Conservation (phyloP, 2,797 vertebrate species). For the Pachyuromys duprasi region DNA sequence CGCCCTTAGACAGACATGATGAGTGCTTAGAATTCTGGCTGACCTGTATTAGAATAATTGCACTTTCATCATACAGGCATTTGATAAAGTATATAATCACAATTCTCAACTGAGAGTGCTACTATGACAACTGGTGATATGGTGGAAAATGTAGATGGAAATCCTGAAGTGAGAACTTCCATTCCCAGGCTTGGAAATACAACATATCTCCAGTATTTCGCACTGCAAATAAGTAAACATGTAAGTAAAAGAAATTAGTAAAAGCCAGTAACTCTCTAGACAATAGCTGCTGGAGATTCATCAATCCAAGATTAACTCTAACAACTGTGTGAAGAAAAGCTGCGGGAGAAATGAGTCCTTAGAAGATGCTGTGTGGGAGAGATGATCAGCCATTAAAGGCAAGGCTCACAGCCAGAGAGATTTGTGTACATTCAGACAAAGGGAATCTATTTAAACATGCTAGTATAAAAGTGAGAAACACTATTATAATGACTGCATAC, state of each 20-base stretch:
- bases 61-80: slow-evolving; percentile 61
- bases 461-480: slow-evolving; percentile 33
- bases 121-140: slow-evolving; percentile 59
- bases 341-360: not conserved
- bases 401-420: not conserved
- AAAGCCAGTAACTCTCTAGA: not conserved
- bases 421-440: slow-evolving; percentile 34
- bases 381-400: not conserved
- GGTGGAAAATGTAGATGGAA: slow-evolving; percentile 48
- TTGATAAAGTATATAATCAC: slow-evolving; percentile 69
- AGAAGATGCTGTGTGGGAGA: not conserved
- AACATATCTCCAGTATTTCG: slow-evolving; percentile 11
- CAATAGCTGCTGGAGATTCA: slow-evolving; percentile 33
- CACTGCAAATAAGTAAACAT: not conserved
- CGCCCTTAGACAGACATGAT: slow-evolving; percentile 44
- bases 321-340: slow-evolving; percentile 8
- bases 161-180: slow-evolving; percentile 61
- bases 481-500: not conserved
- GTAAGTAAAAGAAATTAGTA: not conserved
- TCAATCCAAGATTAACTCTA: slow-evolving; percentile 30
- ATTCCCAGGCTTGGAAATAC: not conserved
- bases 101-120: slow-evolving; percentile 71
- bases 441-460: slow-evolving; percentile 29
- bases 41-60: slow-evolving; percentile 68
- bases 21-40: slow-evolving; percentile 49